These are phyloP conservation scores for Neotragus moschatus DNA, from an alignment of 2,113 vertebrate genomes.

Conservation along the genomic window DNA sequence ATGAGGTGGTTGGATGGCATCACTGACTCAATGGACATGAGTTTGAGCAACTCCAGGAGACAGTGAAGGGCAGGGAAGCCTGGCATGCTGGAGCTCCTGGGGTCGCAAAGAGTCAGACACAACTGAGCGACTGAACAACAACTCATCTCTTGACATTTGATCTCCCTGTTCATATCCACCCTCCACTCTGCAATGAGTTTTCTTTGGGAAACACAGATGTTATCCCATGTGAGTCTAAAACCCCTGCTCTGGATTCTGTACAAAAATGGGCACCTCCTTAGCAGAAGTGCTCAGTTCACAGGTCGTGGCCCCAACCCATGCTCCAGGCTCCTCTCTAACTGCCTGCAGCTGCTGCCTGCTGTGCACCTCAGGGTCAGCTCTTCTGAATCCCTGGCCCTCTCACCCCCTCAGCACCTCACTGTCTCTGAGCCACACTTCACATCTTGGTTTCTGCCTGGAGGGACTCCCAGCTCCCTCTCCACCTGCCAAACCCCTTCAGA, in stretches of 20 bases:
- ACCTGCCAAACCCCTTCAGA: not conserved
- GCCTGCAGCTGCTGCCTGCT: not conserved
- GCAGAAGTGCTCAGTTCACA: accelerated
- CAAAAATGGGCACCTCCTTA: not conserved
- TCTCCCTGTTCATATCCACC: not conserved
- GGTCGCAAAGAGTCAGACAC: not conserved
- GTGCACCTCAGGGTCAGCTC: too few relatives aligned
- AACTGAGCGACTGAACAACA: not conserved
- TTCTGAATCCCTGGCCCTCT: not conserved
- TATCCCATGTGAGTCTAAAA: not conserved
- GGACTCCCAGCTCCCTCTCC: not conserved
- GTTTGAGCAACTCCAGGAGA: not conserved
- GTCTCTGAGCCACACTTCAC: too few relatives aligned
- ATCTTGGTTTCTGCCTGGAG: not conserved
- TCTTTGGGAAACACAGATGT: not conserved
- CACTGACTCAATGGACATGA: not conserved
- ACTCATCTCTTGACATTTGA: accelerated
- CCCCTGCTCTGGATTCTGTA: not conserved
- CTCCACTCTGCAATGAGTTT: not conserved
- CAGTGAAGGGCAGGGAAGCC: not conserved
- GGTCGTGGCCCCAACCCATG: accelerated
- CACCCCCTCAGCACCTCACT: not conserved
- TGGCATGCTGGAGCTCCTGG: not conserved
- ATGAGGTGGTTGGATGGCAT: not conserved
- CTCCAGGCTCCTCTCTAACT: not conserved